Conservation (phyloP, 2,113 vertebrate species). For the Fulica atra region DNA sequence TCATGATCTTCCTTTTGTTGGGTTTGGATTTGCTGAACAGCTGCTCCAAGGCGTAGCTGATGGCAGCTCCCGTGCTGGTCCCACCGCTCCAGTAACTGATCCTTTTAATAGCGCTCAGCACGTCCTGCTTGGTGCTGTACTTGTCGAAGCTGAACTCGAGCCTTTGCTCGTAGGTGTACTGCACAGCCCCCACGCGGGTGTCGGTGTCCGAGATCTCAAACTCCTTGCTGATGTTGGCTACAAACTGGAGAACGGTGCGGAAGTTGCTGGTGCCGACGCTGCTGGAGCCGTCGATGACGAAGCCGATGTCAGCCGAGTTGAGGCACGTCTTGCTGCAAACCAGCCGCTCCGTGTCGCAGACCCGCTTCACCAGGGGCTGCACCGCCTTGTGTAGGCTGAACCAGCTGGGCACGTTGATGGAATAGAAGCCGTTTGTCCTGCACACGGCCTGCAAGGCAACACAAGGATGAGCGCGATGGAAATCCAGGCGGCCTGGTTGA, state of each 20-base stretch:
- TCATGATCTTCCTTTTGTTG: conserved; percentile 97
- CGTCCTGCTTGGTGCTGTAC: conserved; percentile 85
- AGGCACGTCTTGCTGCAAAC: conserved; percentile 97
- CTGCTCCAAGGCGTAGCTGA: conserved; percentile 88
- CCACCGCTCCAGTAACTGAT: conserved; percentile 97
- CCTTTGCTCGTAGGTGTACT: conserved; percentile 98
- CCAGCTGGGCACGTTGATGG: conserved; percentile 90
- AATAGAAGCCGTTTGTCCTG: conserved; percentile 90
- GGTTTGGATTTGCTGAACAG: conserved; percentile 97
- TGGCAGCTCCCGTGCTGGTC: conserved; percentile 95
- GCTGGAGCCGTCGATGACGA: conserved; percentile 96
- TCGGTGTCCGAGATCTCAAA: conserved; percentile 97
- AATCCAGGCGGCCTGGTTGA: background rate
- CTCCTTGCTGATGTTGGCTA: conserved; percentile 92
- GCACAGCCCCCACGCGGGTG: conserved; percentile 90
- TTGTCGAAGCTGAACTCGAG: conserved; percentile 92
- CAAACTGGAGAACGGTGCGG: conserved; percentile 93
- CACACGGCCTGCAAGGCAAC: conserved; percentile 86
- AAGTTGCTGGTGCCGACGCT: conserved; percentile 94
- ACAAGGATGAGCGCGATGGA: background rate
- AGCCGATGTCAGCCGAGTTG: conserved; percentile 94
- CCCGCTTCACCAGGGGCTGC: conserved; percentile 88
- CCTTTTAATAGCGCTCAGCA: conserved; percentile 89
- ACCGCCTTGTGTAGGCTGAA: conserved; percentile 86
- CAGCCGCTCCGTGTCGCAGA: conserved; percentile 88